Evolutionary conservation across 2,888 invertebrate species (phyloP), one percentile per base, ranked within the genome.

Genomic region (Villa cingulata): DNA sequence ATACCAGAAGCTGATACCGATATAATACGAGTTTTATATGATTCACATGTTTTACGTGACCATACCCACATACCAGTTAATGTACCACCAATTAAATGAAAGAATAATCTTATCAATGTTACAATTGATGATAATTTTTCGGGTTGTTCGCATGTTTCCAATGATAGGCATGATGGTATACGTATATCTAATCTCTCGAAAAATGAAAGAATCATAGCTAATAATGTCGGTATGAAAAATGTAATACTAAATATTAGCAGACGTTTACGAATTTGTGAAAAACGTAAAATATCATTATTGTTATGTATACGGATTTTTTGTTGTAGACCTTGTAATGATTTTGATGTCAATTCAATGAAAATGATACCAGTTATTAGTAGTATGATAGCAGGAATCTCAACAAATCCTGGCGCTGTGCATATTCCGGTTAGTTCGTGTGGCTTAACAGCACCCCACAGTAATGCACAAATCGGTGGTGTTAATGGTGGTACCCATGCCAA

Each of bases 401-500:
- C 66, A 46, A 68, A 68, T 1, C 66, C 68, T 1, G 65, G 63
- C 0, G 68, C 80, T n/a, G 81, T 83, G 60, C 91, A 92, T 47
- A 88, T 75, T 2, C 89, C 89, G 0, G 85, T 86, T 53, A 88
- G 66, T 62, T 88, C 87, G 57, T 83, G 82, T 2, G 81, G 86
- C 17, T 83, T 80, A 6, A 90, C 83, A 55, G 81, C 77, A 29
- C 84, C 78, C 59, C 88, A 76, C 32, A 88, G 80, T 36, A 91
- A 68, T 17, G 88, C 83, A 5, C 84, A 83, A 48, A 89, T 86
- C 16, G 90, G 86, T 59, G 88, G 82, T 14, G 87, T 79, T 37
- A 88, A 82, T 1, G 91, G 89, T 57, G 87, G 77, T 50, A 86
- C 86, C 91, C 92, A 94, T 2, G 90, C 84, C 1, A 81, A 78